Evolutionary conservation across 2,113 vertebrate species (phyloP), one percentile per base, ranked within the genome.

Genomic region (Xyrauchen texanus): DNA sequence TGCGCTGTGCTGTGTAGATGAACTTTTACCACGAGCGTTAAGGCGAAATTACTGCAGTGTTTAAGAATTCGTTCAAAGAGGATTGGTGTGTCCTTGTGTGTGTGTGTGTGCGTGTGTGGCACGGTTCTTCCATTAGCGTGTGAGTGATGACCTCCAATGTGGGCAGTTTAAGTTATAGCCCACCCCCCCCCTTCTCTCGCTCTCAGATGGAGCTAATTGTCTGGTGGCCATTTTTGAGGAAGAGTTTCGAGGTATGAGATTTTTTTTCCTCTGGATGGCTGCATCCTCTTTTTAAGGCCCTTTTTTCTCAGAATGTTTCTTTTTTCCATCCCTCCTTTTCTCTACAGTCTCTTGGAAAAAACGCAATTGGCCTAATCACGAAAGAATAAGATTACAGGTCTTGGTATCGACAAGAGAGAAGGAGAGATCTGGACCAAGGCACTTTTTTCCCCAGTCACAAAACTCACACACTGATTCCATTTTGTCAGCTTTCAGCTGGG

Each of bases 401-500:
- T 77, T 44, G 21, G 55, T 65, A 81, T 79, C 76, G 57, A 76
- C 65, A 72, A 47, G 34, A 70, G 68, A 51, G 58, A 76, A 61
- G 65, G 67, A 68, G 21, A 34, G 78, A 76, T 71, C 67, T 73
- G 46, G 34, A 57, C 57, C 55, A 51, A 57, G 57, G n/a, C 34
- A n/a, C 4, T 73, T 77, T 68, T 47, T 51, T 69, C 55, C 10
- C 8, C 81, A 84, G 82, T 84, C 86, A 82, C 79, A 82, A 79
- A 85, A 87, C 78, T 81, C 62, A 78, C 77, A 76, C 85, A 85
- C 76, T 85, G 89, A 90, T 91, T 92, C 88, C 88, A 89, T 92
- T 92, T 92, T 91, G 90, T 90, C 90, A 90, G 91, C 89, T 92
- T 91, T 92, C 88, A 89, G 89, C 89, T 83, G 79, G 84, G 89